A percentile compares a stretch with the other conserved stretches of the same genome.
phyloP scores from a whole-genome alignment of 2,113 vertebrate species.

The Chionodraco myersi region DNA sequence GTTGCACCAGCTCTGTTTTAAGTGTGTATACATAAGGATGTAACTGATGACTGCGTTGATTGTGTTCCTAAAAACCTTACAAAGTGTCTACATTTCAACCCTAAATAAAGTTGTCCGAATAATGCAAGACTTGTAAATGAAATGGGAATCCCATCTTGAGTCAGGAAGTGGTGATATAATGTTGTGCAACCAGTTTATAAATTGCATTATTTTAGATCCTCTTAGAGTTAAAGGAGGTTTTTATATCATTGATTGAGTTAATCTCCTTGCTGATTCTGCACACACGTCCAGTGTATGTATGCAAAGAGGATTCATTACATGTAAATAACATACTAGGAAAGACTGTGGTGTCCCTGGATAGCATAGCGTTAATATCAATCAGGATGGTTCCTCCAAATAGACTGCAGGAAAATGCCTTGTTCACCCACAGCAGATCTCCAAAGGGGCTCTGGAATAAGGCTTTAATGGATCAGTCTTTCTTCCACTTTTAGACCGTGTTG shows the following conservation, averaged over 20 bases:
- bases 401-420: not conserved
- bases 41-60: not conserved
- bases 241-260: not conserved
- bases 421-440: not conserved
- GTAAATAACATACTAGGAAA: constrained; percentile 2
- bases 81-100: not conserved
- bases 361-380: not conserved
- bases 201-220: not conserved
- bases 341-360: not conserved
- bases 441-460: not conserved
- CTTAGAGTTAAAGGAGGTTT: not conserved
- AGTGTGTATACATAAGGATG: not conserved
- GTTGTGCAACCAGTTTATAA: not conserved
- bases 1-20: not conserved
- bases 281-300: not conserved
- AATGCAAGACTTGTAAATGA: not conserved
- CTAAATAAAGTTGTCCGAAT: not conserved
- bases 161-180: not conserved
- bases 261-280: not conserved
- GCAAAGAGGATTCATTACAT: not conserved
- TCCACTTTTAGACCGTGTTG: not conserved
- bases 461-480: not conserved
- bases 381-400: no score
- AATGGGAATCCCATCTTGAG: not conserved
- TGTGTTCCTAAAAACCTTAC: not conserved